Conservation (phyloP, 2,888 invertebrate species). For the Bimastos eiseni region DNA sequence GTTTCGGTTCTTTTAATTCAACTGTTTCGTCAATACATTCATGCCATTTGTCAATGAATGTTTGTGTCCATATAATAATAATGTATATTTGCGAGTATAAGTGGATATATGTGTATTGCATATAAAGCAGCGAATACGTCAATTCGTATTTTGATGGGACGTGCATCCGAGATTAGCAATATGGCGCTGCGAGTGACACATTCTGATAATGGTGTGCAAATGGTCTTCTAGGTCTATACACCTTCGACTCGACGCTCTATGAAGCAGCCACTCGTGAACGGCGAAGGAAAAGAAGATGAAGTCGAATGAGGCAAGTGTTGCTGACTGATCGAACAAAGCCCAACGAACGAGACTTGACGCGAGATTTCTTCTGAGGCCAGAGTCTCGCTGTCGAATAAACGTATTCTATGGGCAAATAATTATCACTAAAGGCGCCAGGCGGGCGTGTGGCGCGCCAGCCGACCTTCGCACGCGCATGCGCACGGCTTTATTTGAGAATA, state of each 20-base stretch:
- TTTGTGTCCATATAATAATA: neutral
- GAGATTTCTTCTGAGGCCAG: neutral
- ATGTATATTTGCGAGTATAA: neutral
- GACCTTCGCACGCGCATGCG: neutral
- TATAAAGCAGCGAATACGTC: neutral
- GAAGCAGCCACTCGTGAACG: neutral
- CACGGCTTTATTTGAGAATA: neutral
- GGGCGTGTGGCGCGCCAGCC: neutral
- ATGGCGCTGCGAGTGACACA: neutral
- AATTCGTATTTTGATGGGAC: neutral
- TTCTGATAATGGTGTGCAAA: slow-evolving; percentile 1
- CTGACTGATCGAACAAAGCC: neutral
- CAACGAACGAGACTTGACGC: neutral
- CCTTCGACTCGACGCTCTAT: neutral
- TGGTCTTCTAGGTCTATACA: neutral
- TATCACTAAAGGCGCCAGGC: neutral
- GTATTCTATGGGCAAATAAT: neutral
- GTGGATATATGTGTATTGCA: neutral
- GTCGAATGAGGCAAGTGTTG: neutral
- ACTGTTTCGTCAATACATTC: neutral
- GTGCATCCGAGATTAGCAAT: neutral
- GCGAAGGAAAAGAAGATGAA: neutral
- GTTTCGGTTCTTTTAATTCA: neutral
- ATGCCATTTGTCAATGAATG: neutral
- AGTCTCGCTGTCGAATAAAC: neutral